Evolutionary conservation across 2,888 invertebrate species (phyloP).

Genomic region (Sycophila texana): DNA sequence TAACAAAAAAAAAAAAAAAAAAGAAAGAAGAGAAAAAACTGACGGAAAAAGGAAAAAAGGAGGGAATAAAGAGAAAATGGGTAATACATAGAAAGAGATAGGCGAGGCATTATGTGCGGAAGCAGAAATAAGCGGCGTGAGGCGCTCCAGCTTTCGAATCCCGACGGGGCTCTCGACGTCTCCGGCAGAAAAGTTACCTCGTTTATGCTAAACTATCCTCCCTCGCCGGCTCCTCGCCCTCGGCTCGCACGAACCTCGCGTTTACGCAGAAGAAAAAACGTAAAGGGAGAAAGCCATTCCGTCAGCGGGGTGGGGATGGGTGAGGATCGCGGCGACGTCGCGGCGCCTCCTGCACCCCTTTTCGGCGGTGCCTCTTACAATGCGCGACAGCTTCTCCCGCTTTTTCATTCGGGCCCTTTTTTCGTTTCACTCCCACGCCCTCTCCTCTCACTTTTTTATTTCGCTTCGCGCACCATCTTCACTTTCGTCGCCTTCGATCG

Average conservation of each 20-base stretch:
- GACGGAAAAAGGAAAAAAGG: not conserved
- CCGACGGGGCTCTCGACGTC: constrained; percentile 60
- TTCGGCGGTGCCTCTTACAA: constrained; percentile 23
- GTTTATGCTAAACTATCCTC: constrained; percentile 68
- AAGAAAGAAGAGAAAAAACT: not conserved
- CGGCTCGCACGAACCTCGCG: constrained; percentile 8
- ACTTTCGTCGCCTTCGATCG: not conserved
- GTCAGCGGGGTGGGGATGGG: not conserved
- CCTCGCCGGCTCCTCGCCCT: constrained; percentile 44
- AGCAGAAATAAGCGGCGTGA: constrained; percentile 58
- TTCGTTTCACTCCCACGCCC: no score
- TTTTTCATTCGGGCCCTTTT: constrained; percentile 30
- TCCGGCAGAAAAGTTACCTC: constrained; percentile 66
- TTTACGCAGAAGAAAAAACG: constrained; percentile 24
- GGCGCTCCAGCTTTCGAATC: constrained; percentile 57
- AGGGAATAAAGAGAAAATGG: constrained; percentile 27
- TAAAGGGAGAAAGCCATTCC: constrained; percentile 40
- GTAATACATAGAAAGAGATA: constrained; percentile 19
- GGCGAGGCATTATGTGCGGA: constrained; percentile 56
- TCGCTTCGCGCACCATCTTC: not conserved
- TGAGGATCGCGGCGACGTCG: not conserved
- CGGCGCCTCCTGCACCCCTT: not conserved
- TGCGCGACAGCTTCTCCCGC: constrained; percentile 41
- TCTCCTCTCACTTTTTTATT: constrained; percentile 4
- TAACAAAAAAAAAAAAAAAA: not conserved